phyloP scores from a whole-genome alignment of 2,113 vertebrate genomes.

The Galbula dea region DNA sequence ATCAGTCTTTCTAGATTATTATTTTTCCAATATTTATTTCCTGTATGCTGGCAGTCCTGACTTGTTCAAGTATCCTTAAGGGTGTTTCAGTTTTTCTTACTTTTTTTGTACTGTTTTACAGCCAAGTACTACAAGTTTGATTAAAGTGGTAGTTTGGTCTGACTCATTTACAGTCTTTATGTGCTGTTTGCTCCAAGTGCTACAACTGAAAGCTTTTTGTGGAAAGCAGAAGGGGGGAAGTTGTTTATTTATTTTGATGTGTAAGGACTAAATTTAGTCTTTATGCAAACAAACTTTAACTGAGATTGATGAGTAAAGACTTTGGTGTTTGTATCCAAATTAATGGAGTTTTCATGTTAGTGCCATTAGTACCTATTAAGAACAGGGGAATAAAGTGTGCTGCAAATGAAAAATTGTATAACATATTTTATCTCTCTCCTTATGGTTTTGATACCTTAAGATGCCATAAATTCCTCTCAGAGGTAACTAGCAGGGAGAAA shows the following conservation, averaged over 20 bases:
- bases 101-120: conserved; percentile 10
- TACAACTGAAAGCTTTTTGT: background rate
- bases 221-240: background rate
- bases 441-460: background rate
- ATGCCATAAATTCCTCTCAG: background rate
- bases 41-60: conserved; percentile 1
- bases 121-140: conserved; percentile 20
- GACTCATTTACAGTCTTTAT: conserved; percentile 3
- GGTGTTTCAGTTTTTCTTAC: conserved; percentile 10
- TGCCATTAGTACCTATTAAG: background rate
- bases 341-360: background rate
- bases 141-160: conserved; percentile 30
- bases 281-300: background rate
- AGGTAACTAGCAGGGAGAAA: background rate
- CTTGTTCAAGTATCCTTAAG: conserved; percentile 37
- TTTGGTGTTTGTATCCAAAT: background rate
- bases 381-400: background rate
- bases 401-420: background rate
- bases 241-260: background rate
- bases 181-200: background rate
- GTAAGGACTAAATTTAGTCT: background rate
- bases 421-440: background rate
- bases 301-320: background rate
- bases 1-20: conserved; percentile 47
- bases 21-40: conserved; percentile 60